These are phyloP conservation scores for Aldrovandia affinis DNA, from an alignment of 2,797 vertebrate species.

Conservation along the genomic window DNA sequence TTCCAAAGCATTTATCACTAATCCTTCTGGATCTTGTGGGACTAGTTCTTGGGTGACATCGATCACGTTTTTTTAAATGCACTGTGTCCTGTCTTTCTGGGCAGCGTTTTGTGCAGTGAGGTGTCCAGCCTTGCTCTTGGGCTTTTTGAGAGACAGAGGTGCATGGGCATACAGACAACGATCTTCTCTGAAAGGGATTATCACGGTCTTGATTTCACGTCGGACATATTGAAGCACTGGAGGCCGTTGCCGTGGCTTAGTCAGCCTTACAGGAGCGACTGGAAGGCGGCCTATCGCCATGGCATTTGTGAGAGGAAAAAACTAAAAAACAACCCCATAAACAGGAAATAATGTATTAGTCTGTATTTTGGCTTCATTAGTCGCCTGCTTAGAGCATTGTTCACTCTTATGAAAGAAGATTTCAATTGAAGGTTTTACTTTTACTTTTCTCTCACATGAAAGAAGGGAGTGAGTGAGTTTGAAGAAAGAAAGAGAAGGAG, in stretches of 20 bases:
- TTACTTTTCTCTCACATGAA: neutral
- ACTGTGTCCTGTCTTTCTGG: constrained; percentile 19
- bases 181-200: constrained; percentile 53
- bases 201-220: constrained; percentile 50
- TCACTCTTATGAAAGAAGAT: neutral
- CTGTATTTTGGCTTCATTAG: neutral
- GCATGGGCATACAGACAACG: constrained; percentile 51
- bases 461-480: neutral
- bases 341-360: neutral
- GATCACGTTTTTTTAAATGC: constrained; percentile 45
- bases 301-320: neutral
- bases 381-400: neutral
- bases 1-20: constrained; percentile 40
- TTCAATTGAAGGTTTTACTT: neutral
- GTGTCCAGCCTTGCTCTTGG: constrained; percentile 19
- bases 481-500: neutral
- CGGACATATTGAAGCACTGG: constrained; percentile 47
- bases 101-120: constrained; percentile 39
- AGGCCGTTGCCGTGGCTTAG: constrained; percentile 24
- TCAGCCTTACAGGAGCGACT: neutral
- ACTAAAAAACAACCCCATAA: neutral
- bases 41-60: constrained; percentile 35
- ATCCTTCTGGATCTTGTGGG: constrained; percentile 39
- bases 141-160: constrained; percentile 41
- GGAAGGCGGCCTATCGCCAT: neutral